These are phyloP conservation scores for Leucosticte australis DNA, from an alignment of 2,113 vertebrate genomes.

Conservation along the genomic window DNA sequence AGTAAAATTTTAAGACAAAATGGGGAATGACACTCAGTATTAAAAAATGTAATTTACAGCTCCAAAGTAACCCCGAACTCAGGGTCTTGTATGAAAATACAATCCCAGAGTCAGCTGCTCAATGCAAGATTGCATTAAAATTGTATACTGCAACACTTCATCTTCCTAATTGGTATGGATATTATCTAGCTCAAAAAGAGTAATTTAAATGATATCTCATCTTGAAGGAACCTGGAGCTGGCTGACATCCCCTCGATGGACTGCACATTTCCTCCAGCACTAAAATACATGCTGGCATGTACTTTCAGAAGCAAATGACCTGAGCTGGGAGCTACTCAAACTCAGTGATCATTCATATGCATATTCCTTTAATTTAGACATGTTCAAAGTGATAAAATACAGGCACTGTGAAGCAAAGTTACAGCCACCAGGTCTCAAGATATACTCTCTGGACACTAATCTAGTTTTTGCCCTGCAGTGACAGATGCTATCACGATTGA, in stretches of 20 bases:
- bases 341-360: not conserved
- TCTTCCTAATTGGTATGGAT: not conserved
- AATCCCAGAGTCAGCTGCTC: not conserved
- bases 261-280: not conserved
- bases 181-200: not conserved
- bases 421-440: not conserved
- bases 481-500: not conserved
- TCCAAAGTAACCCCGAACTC: not conserved
- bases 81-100: not conserved
- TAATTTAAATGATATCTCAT: not conserved
- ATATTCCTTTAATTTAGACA: not conserved
- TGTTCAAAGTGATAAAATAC: not conserved
- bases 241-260: not conserved
- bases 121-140: not conserved
- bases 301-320: not conserved
- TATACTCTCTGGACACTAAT: not conserved
- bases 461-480: not conserved
- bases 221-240: not conserved
- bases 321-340: not conserved
- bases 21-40: fast-evolving
- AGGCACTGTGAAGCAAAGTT: not conserved
- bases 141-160: not conserved
- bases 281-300: not conserved
- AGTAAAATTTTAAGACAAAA: not conserved
- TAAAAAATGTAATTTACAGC: not conserved